phyloP scores from a whole-genome alignment of 2,888 invertebrate genomes.

The Troides oblongomaculatus region DNA sequence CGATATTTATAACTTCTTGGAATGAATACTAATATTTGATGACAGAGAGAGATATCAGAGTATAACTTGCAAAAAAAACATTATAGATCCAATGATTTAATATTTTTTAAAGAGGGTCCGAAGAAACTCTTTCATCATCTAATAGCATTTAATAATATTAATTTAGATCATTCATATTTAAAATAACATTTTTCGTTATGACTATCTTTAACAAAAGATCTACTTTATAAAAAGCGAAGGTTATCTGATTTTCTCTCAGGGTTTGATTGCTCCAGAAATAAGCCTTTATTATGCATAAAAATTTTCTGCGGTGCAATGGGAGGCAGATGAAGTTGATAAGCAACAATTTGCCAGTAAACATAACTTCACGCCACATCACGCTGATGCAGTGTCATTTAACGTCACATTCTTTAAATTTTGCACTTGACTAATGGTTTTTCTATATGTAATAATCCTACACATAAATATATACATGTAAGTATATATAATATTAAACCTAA shows the following conservation, averaged over 20 bases:
- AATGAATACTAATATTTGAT: not conserved
- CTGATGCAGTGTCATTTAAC: slow-evolving; percentile 16
- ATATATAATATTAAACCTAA: not conserved
- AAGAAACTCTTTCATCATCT: no score
- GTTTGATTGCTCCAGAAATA: slow-evolving; percentile 27
- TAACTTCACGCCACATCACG: slow-evolving; percentile 25
- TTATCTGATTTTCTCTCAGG: not conserved
- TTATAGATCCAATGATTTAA: no score
- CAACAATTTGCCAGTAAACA: slow-evolving; percentile 20
- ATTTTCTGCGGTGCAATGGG: not conserved
- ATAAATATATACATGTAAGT: not conserved
- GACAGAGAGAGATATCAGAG: no score
- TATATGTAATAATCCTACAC: not conserved
- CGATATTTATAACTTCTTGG: not conserved
- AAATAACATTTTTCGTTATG: not conserved
- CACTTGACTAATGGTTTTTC: not conserved
- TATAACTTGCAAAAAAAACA: no score
- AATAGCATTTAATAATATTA: no score
- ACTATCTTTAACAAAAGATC: not conserved
- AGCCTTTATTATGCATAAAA: slow-evolving; percentile 10
- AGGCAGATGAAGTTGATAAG: slow-evolving; percentile 5
- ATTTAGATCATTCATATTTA: no score
- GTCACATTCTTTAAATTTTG: slow-evolving; percentile 1
- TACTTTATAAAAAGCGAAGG: not conserved
- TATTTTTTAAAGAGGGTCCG: no score